Conservation (phyloP, 2,797 vertebrate species). For the Saxicola maurus region DNA sequence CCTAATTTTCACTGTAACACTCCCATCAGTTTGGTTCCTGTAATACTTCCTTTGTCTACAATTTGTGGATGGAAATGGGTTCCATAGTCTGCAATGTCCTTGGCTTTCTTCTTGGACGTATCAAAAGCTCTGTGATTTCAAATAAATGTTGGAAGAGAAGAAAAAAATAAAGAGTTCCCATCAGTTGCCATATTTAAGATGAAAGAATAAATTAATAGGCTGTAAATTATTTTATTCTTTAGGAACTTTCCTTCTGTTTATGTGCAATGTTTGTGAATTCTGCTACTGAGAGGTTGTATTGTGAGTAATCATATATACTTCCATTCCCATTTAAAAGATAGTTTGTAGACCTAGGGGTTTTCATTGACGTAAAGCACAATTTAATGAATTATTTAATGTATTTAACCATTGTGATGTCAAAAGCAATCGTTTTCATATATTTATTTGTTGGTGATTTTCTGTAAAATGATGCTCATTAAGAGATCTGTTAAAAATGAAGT, state of each 20-base stretch:
- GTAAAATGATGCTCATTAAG: slow-evolving; percentile 71
- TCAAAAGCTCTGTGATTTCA: slow-evolving; percentile 21
- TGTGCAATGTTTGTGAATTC: slow-evolving; percentile 75
- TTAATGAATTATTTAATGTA: slow-evolving; percentile 81
- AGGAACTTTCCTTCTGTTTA: slow-evolving; percentile 62
- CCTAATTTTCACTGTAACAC: not conserved
- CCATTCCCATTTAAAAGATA: slow-evolving; percentile 70
- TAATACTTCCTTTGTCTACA: not conserved
- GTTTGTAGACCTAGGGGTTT: slow-evolving; percentile 72
- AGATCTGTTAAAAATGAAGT: slow-evolving; percentile 73
- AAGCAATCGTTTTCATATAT: slow-evolving; percentile 73
- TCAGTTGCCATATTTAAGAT: slow-evolving; percentile 64
- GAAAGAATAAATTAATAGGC: slow-evolving; percentile 61
- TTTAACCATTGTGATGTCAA: slow-evolving; percentile 82
- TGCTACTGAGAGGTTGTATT: slow-evolving; percentile 72
- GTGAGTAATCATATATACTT: slow-evolving; percentile 70
- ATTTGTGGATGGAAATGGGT: not conserved
- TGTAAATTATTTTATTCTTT: slow-evolving; percentile 67
- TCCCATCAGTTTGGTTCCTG: not conserved
- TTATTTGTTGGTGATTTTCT: slow-evolving; percentile 77
- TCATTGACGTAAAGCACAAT: slow-evolving; percentile 77
- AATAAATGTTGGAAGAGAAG: slow-evolving; percentile 37
- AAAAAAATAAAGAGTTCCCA: slow-evolving; percentile 40
- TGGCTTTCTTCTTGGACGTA: not conserved
- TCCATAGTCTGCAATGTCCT: not conserved